Conservation (phyloP, 2,888 invertebrate species). For the Stenolophus ochropezus region DNA sequence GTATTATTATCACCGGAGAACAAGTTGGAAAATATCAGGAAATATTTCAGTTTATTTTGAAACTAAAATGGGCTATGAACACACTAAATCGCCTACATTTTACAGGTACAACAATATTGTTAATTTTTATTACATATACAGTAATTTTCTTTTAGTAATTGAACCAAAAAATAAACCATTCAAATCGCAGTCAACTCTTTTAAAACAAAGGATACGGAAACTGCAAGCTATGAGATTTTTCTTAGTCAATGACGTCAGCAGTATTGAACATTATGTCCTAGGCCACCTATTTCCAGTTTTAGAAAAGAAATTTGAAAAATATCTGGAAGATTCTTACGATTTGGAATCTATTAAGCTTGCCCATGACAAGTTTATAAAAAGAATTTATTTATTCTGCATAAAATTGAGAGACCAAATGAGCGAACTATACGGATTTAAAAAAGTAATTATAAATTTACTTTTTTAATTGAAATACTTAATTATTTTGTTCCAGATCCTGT, state of each 20-base stretch:
- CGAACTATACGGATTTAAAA: constrained; percentile 65
- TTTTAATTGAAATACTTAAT: too few relatives aligned
- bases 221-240: constrained; percentile 68
- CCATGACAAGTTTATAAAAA: constrained; percentile 69
- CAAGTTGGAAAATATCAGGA: constrained; percentile 69
- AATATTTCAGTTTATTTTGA: constrained; percentile 70
- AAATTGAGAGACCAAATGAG: constrained; percentile 65
- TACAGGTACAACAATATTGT: too few relatives aligned
- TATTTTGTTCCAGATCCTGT: constrained; percentile 68
- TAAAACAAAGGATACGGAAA: constrained; percentile 58
- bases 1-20: constrained; percentile 68
- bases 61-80: constrained; percentile 71
- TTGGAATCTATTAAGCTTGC: constrained; percentile 68
- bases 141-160: constrained; percentile 65
- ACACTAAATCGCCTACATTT: constrained; percentile 69
- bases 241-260: constrained; percentile 68
- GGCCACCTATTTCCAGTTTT: constrained; percentile 68
- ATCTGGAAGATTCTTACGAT: constrained; percentile 69
- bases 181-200: constrained; percentile 10
- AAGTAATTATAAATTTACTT: too few relatives aligned
- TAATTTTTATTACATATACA: too few relatives aligned
- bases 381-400: constrained; percentile 64
- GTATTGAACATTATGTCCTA: constrained; percentile 70
- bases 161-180: constrained; percentile 63
- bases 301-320: constrained; percentile 67